phyloP scores from a whole-genome alignment of 2,113 vertebrate species.

The Asarcornis scutulata region DNA sequence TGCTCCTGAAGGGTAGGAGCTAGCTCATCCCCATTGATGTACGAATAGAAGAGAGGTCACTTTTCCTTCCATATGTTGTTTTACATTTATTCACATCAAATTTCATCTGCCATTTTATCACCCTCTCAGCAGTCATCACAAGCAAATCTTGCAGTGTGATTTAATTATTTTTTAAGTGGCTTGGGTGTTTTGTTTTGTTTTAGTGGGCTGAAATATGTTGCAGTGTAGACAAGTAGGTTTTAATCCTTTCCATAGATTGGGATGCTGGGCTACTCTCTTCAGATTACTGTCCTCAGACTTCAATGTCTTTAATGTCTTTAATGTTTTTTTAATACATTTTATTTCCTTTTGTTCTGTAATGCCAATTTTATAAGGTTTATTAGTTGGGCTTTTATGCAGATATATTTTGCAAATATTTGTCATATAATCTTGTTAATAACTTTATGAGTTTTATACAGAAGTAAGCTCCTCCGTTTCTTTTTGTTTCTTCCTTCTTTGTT shows the following conservation, averaged over 20 bases:
- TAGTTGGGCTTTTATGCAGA: background rate
- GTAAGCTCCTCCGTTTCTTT: background rate
- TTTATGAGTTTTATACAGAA: background rate
- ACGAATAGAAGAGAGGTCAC: background rate
- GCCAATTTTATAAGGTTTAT: background rate
- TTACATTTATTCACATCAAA: background rate
- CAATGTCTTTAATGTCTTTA: background rate
- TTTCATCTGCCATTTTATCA: background rate
- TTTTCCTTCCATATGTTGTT: fast-evolving
- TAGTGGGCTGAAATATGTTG: background rate
- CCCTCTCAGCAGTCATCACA: background rate
- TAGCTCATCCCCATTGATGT: background rate
- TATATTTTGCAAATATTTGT: background rate
- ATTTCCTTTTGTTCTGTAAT: background rate
- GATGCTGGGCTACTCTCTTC: background rate
- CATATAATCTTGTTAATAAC: background rate
- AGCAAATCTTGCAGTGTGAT: background rate
- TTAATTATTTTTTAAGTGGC: background rate
- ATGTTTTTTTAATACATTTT: background rate
- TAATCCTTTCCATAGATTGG: background rate
- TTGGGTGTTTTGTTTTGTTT: background rate
- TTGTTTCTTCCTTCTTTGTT: background rate
- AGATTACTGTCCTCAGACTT: background rate
- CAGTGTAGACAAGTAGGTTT: background rate
- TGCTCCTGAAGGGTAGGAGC: background rate